These are phyloP conservation scores for Acheta domesticus DNA, from an alignment of 2,888 invertebrate species.

Conservation along the genomic window DNA sequence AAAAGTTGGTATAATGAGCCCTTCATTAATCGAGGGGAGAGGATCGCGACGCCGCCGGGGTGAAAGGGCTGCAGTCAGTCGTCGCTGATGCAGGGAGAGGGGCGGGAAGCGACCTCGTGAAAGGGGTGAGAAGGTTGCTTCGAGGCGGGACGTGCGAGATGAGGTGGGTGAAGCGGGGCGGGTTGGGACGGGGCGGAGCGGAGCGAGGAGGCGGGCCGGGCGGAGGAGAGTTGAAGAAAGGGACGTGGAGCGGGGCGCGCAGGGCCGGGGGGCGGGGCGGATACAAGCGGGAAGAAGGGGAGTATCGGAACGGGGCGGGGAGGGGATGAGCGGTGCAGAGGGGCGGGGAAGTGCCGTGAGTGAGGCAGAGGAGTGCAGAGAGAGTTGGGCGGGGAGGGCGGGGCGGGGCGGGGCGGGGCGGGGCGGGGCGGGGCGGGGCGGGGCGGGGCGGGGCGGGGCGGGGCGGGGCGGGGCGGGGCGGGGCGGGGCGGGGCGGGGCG, in stretches of 20 bases:
- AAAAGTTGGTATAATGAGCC: slow-evolving; percentile 2
- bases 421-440: too few relatives aligned
- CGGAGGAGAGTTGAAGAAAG: neutral
- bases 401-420: too few relatives aligned
- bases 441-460: too few relatives aligned
- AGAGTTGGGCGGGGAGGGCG: too few relatives aligned
- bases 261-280: neutral
- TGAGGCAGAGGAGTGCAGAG: too few relatives aligned
- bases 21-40: slow-evolving; percentile 18
- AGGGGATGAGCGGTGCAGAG: neutral
- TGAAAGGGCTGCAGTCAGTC: neutral
- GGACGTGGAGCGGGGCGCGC: neutral
- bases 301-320: neutral
- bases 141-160: too few relatives aligned
- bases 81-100: neutral
- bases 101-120: neutral
- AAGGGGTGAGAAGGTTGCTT: too few relatives aligned
- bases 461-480: too few relatives aligned
- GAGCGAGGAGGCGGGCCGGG: neutral
- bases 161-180: too few relatives aligned
- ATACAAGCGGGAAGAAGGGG: neutral
- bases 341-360: too few relatives aligned
- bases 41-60: neutral
- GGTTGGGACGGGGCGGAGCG: neutral
- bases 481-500: too few relatives aligned